Conservation (phyloP, 2,888 invertebrate genomes). For the Eledone cirrhosa region DNA sequence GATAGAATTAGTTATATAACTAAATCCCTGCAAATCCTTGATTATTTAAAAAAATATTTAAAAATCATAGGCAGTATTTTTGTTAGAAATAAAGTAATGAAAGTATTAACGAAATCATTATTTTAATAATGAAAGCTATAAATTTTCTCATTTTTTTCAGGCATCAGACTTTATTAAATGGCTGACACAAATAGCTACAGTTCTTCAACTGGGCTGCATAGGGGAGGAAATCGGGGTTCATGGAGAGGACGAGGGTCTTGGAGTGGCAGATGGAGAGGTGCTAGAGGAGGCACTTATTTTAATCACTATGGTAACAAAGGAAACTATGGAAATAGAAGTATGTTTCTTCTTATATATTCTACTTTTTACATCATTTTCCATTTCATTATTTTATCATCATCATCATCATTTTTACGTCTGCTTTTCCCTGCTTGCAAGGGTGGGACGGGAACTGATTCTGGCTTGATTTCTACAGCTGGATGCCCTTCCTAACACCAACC, state of each 20-base stretch:
- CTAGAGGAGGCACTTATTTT: conserved; percentile 47
- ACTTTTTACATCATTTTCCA: no score
- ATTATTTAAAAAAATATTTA: not conserved
- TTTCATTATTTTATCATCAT: no score
- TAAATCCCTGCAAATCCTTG: no score
- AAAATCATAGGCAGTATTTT: not conserved
- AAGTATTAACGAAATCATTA: no score
- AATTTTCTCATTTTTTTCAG: not conserved
- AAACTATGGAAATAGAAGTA: no score
- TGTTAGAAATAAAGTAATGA: not conserved
- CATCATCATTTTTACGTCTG: not conserved
- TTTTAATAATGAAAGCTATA: no score
- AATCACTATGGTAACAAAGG: conserved; percentile 46
- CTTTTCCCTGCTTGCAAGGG: no score
- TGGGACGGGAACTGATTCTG: no score
- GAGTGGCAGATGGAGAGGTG: conserved; percentile 39
- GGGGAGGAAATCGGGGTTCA: not conserved
- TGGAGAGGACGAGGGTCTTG: conserved; percentile 31
- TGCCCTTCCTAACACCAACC: no score
- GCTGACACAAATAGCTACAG: not conserved
- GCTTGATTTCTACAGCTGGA: no score
- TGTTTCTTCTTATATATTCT: no score
- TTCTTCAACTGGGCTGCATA: conserved; percentile 32
- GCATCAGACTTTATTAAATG: not conserved
- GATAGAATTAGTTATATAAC: no score